phyloP scores from a whole-genome alignment of 2,797 vertebrate genomes.

The Pipistrellus pygmaeus region DNA sequence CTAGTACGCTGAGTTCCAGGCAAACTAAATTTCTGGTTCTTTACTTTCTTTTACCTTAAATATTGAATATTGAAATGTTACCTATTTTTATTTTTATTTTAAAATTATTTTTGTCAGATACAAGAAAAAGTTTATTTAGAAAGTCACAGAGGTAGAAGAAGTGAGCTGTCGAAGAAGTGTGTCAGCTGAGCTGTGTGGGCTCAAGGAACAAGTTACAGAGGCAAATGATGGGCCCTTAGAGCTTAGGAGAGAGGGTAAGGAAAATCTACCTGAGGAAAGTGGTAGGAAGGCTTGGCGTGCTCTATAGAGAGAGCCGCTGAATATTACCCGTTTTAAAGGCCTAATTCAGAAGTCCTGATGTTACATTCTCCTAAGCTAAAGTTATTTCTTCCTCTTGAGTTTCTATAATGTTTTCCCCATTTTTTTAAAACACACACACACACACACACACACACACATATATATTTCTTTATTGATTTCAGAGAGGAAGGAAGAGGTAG shows the following conservation, averaged over 20 bases:
- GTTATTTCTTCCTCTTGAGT: background rate
- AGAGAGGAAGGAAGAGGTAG: too few species aligned
- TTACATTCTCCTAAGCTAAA: background rate
- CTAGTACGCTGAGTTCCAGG: background rate
- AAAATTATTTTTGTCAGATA: background rate
- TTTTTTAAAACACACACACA: too few species aligned
- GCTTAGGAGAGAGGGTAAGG: background rate
- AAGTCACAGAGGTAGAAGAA: background rate
- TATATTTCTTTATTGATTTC: too few species aligned
- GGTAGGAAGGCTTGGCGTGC: background rate
- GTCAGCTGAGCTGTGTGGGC: background rate
- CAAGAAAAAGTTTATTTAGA: background rate
- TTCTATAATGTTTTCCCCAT: background rate
- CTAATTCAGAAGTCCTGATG: conserved; percentile 3
- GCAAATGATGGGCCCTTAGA: background rate
- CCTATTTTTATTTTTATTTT: conserved; percentile 1
- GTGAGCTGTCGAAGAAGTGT: background rate
- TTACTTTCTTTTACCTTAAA: conserved; percentile 30
- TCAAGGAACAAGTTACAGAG: background rate
- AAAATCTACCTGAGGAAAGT: background rate
- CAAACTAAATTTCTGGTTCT: background rate
- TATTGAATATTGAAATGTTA: conserved; percentile 15
- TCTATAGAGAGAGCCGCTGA: background rate
- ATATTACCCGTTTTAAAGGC: conserved; percentile 32
- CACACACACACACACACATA: too few species aligned